Conservation (phyloP, 2,113 vertebrate species). For the Chloropsis hardwickii region DNA sequence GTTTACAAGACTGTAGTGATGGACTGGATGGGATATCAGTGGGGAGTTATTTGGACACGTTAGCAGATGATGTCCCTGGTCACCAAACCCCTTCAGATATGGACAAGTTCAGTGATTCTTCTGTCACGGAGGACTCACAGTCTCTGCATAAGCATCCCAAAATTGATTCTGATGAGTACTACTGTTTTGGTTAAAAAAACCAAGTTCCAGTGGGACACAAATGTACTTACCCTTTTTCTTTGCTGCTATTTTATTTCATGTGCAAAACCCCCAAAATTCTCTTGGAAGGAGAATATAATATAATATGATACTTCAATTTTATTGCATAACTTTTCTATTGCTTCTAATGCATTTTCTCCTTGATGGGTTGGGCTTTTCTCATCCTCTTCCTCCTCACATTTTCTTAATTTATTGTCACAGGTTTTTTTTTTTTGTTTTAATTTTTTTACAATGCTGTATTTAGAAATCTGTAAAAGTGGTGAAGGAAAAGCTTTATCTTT, state of each 20-base stretch:
- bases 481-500: slow-evolving; percentile 66
- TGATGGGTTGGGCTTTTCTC: neutral
- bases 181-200: slow-evolving; percentile 85
- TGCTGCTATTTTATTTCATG: slow-evolving; percentile 72
- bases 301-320: slow-evolving; percentile 59
- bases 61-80: slow-evolving; percentile 86
- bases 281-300: slow-evolving; percentile 27
- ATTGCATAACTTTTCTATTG: slow-evolving; percentile 47
- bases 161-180: slow-evolving; percentile 90
- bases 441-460: slow-evolving; percentile 45
- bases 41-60: slow-evolving; percentile 94
- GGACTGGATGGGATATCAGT: slow-evolving; percentile 89
- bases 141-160: slow-evolving; percentile 75
- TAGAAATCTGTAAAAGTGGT: slow-evolving; percentile 19
- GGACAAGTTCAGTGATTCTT: slow-evolving; percentile 82
- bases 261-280: neutral
- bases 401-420: slow-evolving; percentile 73
- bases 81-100: slow-evolving; percentile 83
- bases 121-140: slow-evolving; percentile 73
- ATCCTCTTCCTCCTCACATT: slow-evolving; percentile 17
- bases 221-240: slow-evolving; percentile 67
- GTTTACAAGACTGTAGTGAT: slow-evolving; percentile 85
- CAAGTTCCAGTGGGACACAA: slow-evolving; percentile 34
- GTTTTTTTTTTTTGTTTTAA: slow-evolving; percentile 33
- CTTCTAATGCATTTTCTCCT: slow-evolving; percentile 39